Evolutionary conservation across 2,113 vertebrate genomes (phyloP).

Genomic region (Leptodactylus fuscus): DNA sequence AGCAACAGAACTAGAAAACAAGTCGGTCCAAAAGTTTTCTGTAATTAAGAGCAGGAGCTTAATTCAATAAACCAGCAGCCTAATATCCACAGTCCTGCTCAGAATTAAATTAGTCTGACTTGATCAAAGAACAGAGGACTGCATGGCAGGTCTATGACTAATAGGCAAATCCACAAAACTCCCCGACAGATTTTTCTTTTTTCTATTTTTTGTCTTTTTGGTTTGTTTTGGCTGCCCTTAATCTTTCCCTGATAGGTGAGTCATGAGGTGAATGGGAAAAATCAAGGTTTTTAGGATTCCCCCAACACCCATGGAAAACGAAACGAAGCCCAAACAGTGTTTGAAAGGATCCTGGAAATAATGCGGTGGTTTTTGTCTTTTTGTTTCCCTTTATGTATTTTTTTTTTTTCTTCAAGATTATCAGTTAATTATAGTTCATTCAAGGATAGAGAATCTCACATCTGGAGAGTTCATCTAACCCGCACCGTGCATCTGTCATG

Average conservation of each 20-base stretch:
- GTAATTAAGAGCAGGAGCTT: constrained; percentile 24
- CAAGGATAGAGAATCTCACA: constrained; percentile 35
- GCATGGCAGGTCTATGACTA: constrained; percentile 8
- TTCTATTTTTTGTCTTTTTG: too few relatives aligned
- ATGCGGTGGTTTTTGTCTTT: background rate
- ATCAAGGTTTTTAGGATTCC: background rate
- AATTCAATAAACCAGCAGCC: background rate
- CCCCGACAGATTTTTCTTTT: background rate
- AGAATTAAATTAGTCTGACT: constrained; percentile 31
- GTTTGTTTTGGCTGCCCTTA: constrained; percentile 7
- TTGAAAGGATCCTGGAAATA: background rate
- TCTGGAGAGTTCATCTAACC: constrained; percentile 1
- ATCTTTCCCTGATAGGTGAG: constrained; percentile 5
- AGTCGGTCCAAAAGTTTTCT: background rate
- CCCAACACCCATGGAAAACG: background rate
- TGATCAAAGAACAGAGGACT: background rate
- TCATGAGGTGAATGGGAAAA: constrained; percentile 1
- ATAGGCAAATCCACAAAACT: background rate
- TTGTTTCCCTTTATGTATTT: background rate
- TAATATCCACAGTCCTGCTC: constrained; percentile 2
- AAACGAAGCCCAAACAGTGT: background rate
- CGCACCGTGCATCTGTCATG: background rate
- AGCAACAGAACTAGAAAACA: background rate
- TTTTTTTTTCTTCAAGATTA: background rate
- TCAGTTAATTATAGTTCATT: constrained; percentile 21